phyloP scores from a whole-genome alignment of 2,797 vertebrate species.

The Pseudopleuronectes americanus region DNA sequence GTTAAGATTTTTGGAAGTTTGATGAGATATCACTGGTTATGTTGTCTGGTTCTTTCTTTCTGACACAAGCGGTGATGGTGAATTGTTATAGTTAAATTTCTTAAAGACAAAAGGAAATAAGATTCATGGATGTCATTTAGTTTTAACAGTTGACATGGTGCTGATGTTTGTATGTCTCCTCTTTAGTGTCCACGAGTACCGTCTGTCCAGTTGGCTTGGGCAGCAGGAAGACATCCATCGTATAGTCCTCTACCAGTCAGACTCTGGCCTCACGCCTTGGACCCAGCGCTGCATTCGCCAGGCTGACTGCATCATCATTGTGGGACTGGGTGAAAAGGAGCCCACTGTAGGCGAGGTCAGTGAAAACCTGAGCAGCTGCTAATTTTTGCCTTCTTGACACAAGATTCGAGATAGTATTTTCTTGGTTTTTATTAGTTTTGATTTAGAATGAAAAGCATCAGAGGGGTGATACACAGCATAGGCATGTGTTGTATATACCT shows the following conservation, averaged over 20 bases:
- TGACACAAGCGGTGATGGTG: no score
- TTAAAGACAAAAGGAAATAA: no score
- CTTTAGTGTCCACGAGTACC: slow-evolving; percentile 90
- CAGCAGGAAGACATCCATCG: slow-evolving; percentile 97
- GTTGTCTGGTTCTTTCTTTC: no score
- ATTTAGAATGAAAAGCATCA: no score
- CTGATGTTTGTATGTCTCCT: slow-evolving; percentile 7
- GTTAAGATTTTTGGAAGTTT: not conserved
- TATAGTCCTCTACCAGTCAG: slow-evolving; percentile 94
- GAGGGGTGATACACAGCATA: no score
- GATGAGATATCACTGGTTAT: no score
- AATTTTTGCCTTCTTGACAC: not conserved
- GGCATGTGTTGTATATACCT: no score
- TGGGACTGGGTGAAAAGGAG: slow-evolving; percentile 94
- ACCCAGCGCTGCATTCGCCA: slow-evolving; percentile 95
- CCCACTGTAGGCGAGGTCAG: slow-evolving; percentile 91
- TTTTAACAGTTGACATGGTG: not conserved
- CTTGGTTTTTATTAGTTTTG: no score
- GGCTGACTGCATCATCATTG: slow-evolving; percentile 94
- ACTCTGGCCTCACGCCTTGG: slow-evolving; percentile 91
- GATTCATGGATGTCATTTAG: no score
- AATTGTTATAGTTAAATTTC: not conserved
- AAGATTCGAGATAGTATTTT: no score
- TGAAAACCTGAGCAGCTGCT: not conserved
- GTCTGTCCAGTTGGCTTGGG: slow-evolving; percentile 94